Evolutionary conservation across 2,888 invertebrate species (phyloP), one percentile per base, ranked within the genome.

Genomic region (Oligia fasciuncula): DNA sequence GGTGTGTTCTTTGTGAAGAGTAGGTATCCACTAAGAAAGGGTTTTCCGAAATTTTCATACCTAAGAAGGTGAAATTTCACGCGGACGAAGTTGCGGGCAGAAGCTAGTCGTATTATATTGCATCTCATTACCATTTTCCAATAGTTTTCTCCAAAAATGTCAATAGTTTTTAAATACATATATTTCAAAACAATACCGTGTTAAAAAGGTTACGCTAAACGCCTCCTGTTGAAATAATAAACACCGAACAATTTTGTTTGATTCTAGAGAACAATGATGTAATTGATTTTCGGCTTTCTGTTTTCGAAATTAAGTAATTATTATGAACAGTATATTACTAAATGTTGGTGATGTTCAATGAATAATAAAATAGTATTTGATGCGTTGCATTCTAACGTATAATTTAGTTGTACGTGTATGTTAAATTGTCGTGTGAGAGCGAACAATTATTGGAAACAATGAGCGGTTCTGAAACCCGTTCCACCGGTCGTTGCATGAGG

Each of bases 381-480:
- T 71, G 72, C 67, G 60, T 62, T 79, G 70, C 67, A 76, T 81
- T 84, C 43, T 66, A 81, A 75, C n/a, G 60, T 85, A 74, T 81
- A 87, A 87, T 87, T 86, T 75, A 51, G 76, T 65, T 72, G 60
- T 72, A 73, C n/a, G 49, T 73, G 75, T 73, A 40, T 73, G 63
- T 75, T 76, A 69, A 80, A 84, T 75, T 76, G 68, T 76, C 73
- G 78, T 84, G 80, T 85, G 86, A 87, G 87, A 85, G 81, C 73
- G 23, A 75, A 78, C 76, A 87, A 88, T 90, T 88, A 88, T 84
- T 71, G 79, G 51, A 81, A 85, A 90, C 85, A 90, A 90, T 87
- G 86, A 84, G 73, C 57, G 71, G 71, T 79, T 72, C 65, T 65
- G 40, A 67, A 71, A 83, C 88, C 77, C 67, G 85, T 88, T 74